These are phyloP conservation scores for Drosophila biarmipes DNA, from an alignment of 1,140 invertebrate species.

Conservation along the genomic window DNA sequence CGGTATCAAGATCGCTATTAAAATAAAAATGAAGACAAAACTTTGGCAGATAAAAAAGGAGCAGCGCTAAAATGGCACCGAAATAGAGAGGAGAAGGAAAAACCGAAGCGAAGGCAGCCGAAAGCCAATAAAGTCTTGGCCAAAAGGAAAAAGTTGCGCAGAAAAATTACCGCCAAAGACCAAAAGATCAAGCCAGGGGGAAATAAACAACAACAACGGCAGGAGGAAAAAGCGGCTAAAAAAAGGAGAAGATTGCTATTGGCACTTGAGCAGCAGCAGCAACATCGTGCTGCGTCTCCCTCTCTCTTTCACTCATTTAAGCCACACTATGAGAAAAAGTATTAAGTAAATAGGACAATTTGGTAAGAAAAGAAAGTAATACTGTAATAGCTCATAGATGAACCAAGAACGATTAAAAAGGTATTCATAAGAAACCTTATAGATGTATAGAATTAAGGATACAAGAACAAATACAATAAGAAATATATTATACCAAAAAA, in stretches of 20 bases:
- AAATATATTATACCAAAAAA: too few species aligned
- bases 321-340: conserved; percentile 30
- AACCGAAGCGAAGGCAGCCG: conserved; percentile 36
- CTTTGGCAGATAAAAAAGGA: conserved; percentile 67
- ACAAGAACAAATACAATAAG: too few species aligned
- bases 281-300: conserved; percentile 67
- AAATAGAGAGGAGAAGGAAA: conserved; percentile 63
- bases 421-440: too few species aligned
- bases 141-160: conserved; percentile 63
- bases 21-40: conserved; percentile 84
- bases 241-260: conserved; percentile 74
- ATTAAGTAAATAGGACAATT: not conserved
- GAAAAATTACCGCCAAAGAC: conserved; percentile 82
- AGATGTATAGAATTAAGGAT: too few species aligned
- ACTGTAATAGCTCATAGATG: not conserved
- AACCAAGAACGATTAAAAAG: not conserved
- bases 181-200: conserved; percentile 78
- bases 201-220: conserved; percentile 72
- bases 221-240: conserved; percentile 52
- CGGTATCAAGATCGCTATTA: conserved; percentile 71
- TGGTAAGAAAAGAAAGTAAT: not conserved
- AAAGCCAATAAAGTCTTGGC: conserved; percentile 68
- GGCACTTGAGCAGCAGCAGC: conserved; percentile 70
- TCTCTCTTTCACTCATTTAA: conserved; percentile 41
- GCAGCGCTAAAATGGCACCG: conserved; percentile 42